These are phyloP conservation scores for Hofmannophila pseudospretella DNA, from an alignment of 2,888 invertebrate genomes.

Conservation along the genomic window DNA sequence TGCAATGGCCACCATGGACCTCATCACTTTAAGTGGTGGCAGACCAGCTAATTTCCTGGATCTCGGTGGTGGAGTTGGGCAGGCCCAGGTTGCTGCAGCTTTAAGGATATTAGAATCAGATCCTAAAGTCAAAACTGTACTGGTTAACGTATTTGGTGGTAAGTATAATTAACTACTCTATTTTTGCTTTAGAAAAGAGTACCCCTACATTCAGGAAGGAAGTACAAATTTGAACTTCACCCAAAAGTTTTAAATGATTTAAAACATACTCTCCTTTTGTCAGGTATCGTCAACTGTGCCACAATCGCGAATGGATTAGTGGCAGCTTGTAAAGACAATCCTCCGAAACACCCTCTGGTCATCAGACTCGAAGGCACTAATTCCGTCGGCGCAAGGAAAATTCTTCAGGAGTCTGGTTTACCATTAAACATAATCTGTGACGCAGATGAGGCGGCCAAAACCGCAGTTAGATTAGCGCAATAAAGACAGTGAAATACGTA, in stretches of 20 bases:
- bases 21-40: slow-evolving; percentile 97
- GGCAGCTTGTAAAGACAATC: slow-evolving; percentile 87
- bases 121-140: slow-evolving; percentile 93
- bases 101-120: slow-evolving; percentile 93
- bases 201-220: too few relatives aligned
- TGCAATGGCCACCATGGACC: slow-evolving; percentile 99
- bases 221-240: too few relatives aligned
- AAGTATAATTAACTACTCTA: slow-evolving; percentile 25
- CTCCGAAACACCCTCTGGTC: slow-evolving; percentile 91
- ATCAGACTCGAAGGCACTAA: slow-evolving; percentile 98
- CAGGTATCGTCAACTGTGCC: slow-evolving; percentile 98
- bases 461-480: slow-evolving; percentile 82
- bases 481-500: slow-evolving; percentile 10
- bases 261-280: not conserved
- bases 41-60: slow-evolving; percentile 99
- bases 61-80: slow-evolving; percentile 97
- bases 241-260: too few relatives aligned
- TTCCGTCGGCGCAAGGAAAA: slow-evolving; percentile 87
- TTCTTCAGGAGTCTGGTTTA: slow-evolving; percentile 90
- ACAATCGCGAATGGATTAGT: slow-evolving; percentile 98
- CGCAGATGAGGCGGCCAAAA: slow-evolving; percentile 95
- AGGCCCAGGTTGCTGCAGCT: slow-evolving; percentile 95
- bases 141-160: slow-evolving; percentile 98
- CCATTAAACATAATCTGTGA: slow-evolving; percentile 89
- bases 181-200: too few relatives aligned